Base-by-base conservation (phyloP, 2,888 invertebrate species). In the Thecophora atra region DNA sequence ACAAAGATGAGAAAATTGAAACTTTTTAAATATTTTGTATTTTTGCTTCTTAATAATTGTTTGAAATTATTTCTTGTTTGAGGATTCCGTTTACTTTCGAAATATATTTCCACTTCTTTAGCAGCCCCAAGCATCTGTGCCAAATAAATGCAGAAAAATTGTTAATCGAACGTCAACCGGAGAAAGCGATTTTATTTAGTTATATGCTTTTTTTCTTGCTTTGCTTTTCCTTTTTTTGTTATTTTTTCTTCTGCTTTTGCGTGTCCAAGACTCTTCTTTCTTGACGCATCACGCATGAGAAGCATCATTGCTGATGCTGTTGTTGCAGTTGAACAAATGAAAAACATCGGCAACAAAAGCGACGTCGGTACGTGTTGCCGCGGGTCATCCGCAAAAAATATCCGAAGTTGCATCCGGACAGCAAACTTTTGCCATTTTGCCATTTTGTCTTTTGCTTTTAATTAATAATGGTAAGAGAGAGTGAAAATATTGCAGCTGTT, bases 151-250 rank as follows among this genome's bases (percentile, higher is more conserved):
- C 21, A 30, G 47, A 65, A 26, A 64, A 60, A 72, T 65, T 65
- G 67, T 72, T 68, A 72, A 69, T 65, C 69, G 69, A 66, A 70
- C 63, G 67, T 62, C 69, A 74, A 60, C 30, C 47, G 74, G 74
- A 71, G 74, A 74, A 74, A 74, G 74, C 74, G 73, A 73, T 67
- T 72, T 72, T 70, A 60, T 70, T 70, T 62, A 37, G 24, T 44
- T 63, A 21, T 42, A 2, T 42, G 19, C 37, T 37, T 28, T 30
- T 19, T 37, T 2, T 1, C 24, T 3, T 13, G 11, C 28, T 13
- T 13, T 37, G 19, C 17, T 63, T 42, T 44, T 42, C 4, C 28
- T 51, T 51, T 51, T 47, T 47, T 24, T n/a, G n/a, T n/a, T n/a
- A n/a, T n/a, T n/a, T n/a, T n/a, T n/a, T n/a, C n/a, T 26, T 21